Evolutionary conservation across 1,140 invertebrate genomes (phyloP).

Genomic region (Cherax quadricarinatus): DNA sequence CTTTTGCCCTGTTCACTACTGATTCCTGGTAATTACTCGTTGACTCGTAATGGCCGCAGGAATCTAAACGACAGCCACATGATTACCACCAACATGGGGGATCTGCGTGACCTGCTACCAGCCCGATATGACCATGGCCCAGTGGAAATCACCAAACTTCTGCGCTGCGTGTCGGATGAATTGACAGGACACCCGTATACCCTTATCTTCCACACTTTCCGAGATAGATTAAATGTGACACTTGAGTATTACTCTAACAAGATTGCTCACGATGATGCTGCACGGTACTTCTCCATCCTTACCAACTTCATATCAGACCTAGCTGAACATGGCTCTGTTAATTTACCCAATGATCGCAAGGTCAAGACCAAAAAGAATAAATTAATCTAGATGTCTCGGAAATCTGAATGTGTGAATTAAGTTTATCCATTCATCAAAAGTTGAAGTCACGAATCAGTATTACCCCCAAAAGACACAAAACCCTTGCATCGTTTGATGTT

Average conservation of each 20-base stretch:
- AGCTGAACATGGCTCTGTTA: neutral
- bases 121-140: slow-evolving; percentile 2
- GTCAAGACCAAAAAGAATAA: neutral
- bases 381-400: neutral
- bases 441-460: no score
- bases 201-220: slow-evolving; percentile 49
- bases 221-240: slow-evolving; percentile 20
- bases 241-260: slow-evolving; percentile 53
- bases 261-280: neutral
- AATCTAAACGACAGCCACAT: slow-evolving; percentile 49
- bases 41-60: neutral
- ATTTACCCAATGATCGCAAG: neutral
- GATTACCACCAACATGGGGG: slow-evolving; percentile 55
- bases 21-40: slow-evolving; percentile 15
- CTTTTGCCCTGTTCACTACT: slow-evolving; percentile 19
- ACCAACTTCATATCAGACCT: slow-evolving; percentile 33
- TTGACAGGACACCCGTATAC: slow-evolving; percentile 51
- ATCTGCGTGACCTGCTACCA: slow-evolving; percentile 28
- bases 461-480: no score
- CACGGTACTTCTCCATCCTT: slow-evolving; percentile 25
- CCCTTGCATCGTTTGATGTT: no score
- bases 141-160: slow-evolving; percentile 23
- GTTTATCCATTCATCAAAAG: neutral
- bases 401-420: neutral
- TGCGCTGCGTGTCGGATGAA: slow-evolving; percentile 15